These are phyloP conservation scores for Drosophila nigritarsus DNA, from an alignment of 2,888 invertebrate genomes.

Conservation along the genomic window DNA sequence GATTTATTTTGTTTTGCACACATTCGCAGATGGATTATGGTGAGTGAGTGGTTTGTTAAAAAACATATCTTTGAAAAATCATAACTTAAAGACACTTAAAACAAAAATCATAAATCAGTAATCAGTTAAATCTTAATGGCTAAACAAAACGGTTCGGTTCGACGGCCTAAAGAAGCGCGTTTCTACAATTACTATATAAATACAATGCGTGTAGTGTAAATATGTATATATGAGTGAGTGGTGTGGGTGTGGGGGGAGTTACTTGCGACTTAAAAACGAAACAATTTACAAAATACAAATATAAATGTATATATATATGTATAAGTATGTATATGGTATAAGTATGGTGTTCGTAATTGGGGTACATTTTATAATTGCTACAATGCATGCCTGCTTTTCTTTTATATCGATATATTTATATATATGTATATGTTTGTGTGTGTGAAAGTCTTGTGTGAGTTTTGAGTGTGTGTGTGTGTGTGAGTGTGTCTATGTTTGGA, in stretches of 20 bases:
- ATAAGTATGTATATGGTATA: conserved; percentile 24
- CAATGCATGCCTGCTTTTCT: conserved; percentile 26
- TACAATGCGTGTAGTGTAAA: conserved; percentile 64
- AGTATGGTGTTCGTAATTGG: conserved; percentile 33
- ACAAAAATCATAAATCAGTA: conserved; percentile 46
- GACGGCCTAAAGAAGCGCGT: conserved; percentile 33
- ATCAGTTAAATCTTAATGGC: conserved; percentile 68
- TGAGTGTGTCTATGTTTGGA: conserved; percentile 14
- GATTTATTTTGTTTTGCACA: conserved; percentile 31
- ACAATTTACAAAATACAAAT: conserved; percentile 67
- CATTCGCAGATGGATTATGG: conserved; percentile 36
- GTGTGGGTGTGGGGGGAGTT: conserved; percentile 32
- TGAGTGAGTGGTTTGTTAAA: conserved; percentile 37
- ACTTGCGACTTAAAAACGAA: conserved; percentile 66
- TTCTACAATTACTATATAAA: conserved; percentile 62
- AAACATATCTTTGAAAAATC: conserved; percentile 38
- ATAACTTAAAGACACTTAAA: conserved; percentile 57
- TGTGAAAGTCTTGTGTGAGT: conserved; percentile 34
- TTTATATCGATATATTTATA: conserved; percentile 28
- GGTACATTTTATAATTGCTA: conserved; percentile 21
- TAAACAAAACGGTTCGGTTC: conserved; percentile 55
- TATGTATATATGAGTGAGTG: conserved; percentile 29
- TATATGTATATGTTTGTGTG: conserved; percentile 12
- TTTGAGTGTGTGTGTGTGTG: conserved; percentile 21
- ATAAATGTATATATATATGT: conserved; percentile 41